Percentiles rank a stretch among this genome's conserved stretches.
phyloP scores from a whole-genome alignment of 2,113 vertebrate genomes.

The Lagopus muta region DNA sequence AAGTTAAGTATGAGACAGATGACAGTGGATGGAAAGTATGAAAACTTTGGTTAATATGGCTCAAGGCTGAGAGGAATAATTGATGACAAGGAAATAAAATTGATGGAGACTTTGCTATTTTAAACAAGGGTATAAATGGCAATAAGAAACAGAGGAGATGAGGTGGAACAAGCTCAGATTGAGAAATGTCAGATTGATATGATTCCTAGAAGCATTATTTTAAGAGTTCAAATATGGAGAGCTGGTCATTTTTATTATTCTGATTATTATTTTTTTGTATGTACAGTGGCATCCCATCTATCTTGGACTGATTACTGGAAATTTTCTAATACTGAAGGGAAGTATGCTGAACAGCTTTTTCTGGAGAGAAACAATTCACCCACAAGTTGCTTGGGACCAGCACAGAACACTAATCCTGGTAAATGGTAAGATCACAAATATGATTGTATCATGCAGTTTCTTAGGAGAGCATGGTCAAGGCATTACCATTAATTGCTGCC shows the following conservation, averaged over 20 bases:
- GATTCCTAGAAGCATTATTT: not conserved
- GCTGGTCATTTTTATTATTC: not conserved
- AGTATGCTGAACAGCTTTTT: not conserved
- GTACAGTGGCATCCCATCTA: not conserved
- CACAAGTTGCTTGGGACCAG: not conserved
- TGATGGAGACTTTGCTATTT: conserved; percentile 49
- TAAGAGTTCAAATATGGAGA: not conserved
- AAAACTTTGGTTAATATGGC: conserved; percentile 42
- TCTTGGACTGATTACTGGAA: not conserved
- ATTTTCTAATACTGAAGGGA: not conserved
- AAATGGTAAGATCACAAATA: not conserved
- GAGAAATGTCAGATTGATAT: not conserved
- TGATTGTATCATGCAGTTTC: not conserved
- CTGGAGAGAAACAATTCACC: not conserved
- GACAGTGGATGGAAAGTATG: conserved; percentile 49
- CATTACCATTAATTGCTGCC: not conserved
- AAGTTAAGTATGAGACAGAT: not conserved
- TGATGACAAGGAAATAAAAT: conserved; percentile 56
- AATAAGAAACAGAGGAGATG: conserved; percentile 42
- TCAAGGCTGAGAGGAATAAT: conserved; percentile 41
- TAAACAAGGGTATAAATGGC: conserved; percentile 44
- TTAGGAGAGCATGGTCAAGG: too few relatives aligned
- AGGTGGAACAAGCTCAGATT: conserved; percentile 33
- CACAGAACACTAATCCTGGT: not conserved
- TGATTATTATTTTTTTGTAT: not conserved